Conservation (phyloP, 1,140 invertebrate genomes). For the Lasioglossum baleicum region DNA sequence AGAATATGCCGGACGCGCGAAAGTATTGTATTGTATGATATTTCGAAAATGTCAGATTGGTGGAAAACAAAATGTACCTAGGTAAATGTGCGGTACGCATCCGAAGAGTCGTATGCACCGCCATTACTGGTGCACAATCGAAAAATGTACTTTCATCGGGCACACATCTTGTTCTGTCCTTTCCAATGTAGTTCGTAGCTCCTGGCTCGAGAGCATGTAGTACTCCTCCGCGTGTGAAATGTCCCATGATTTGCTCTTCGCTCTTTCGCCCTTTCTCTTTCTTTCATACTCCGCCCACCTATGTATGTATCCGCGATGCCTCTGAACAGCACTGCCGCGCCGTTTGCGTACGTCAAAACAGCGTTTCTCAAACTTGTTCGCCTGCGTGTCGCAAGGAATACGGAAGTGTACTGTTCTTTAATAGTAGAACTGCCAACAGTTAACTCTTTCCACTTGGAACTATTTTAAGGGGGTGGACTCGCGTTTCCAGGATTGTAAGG, state of each 20-base stretch:
- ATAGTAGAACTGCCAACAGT: too few relatives aligned
- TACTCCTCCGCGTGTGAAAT: slow-evolving; percentile 54
- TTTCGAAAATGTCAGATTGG: background rate
- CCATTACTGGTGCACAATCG: slow-evolving; percentile 4
- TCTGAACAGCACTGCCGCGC: slow-evolving; percentile 24
- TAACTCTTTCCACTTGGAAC: too few relatives aligned
- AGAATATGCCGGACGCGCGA: background rate
- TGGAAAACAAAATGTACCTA: background rate
- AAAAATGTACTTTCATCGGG: slow-evolving; percentile 42
- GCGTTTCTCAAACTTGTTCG: slow-evolving; percentile 30
- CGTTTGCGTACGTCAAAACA: slow-evolving; percentile 37
- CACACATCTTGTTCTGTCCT: slow-evolving; percentile 62
- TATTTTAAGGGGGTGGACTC: too few relatives aligned
- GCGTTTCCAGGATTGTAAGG: too few relatives aligned
- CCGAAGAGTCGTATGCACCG: background rate
- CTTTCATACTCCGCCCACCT: slow-evolving; percentile 21
- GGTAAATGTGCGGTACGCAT: too few relatives aligned
- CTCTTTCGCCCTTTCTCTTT: slow-evolving; percentile 44
- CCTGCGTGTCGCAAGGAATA: background rate
- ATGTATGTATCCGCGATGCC: background rate
- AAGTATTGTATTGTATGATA: background rate
- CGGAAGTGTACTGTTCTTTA: background rate
- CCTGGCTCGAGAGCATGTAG: slow-evolving; percentile 53
- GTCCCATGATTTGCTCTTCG: slow-evolving; percentile 57
- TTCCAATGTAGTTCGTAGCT: slow-evolving; percentile 54